Evolutionary conservation across 2,888 invertebrate species (phyloP).

Genomic region (Micoletzkya japonica): DNA sequence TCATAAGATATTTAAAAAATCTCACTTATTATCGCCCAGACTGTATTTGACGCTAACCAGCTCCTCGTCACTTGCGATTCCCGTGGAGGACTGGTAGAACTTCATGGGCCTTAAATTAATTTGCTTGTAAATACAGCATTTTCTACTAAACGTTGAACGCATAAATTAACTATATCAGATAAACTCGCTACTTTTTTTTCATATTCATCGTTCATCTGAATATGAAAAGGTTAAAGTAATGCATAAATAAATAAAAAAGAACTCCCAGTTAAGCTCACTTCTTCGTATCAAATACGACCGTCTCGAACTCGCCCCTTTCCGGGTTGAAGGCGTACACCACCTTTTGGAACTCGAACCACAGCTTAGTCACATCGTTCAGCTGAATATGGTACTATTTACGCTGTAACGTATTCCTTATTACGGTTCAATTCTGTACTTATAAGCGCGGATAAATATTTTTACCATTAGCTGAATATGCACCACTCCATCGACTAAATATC

Average conservation of each 20-base stretch:
- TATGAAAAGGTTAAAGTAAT: no score
- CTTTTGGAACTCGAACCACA: slow-evolving; percentile 96
- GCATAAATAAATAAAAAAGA: no score
- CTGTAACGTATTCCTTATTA: no score
- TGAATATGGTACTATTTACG: no score
- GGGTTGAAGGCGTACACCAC: slow-evolving; percentile 85
- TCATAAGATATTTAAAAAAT: background rate
- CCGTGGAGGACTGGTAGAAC: slow-evolving; percentile 80
- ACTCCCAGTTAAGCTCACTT: slow-evolving; percentile 32
- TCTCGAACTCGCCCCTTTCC: slow-evolving; percentile 78
- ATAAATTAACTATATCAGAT: background rate
- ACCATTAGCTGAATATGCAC: no score
- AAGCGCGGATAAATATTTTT: no score
- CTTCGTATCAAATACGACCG: slow-evolving; percentile 82
- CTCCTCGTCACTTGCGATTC: slow-evolving; percentile 82
- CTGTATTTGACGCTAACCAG: slow-evolving; percentile 77
- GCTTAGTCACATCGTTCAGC: slow-evolving; percentile 58
- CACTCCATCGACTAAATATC: no score
- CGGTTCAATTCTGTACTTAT: no score
- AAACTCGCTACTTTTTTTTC: background rate
- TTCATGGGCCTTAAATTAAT: slow-evolving; percentile 72
- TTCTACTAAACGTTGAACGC: background rate
- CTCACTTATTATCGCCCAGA: slow-evolving; percentile 87
- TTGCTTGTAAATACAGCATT: background rate
- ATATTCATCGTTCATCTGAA: no score